A percentile compares a stretch with the other conserved stretches of the same genome.
phyloP scores from a whole-genome alignment of 2,888 invertebrate genomes.

The Bembecia ichneumoniformis region DNA sequence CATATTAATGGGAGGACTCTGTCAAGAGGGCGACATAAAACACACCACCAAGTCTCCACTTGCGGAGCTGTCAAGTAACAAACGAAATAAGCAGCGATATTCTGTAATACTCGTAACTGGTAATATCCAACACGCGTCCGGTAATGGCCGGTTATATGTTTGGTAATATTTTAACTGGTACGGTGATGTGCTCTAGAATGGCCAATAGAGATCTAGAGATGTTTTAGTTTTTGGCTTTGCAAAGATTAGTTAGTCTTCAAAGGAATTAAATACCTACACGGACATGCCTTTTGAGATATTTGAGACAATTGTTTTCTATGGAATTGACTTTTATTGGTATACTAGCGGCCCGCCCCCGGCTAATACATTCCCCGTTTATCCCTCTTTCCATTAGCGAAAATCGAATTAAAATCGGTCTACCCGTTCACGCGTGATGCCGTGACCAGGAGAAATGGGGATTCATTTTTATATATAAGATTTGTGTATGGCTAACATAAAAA shows the following conservation, averaged over 20 bases:
- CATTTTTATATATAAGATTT: too few relatives aligned
- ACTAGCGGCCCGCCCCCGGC: too few relatives aligned
- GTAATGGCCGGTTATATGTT: conserved; percentile 33
- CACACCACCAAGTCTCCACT: conserved; percentile 13
- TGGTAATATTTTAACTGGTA: conserved; percentile 57
- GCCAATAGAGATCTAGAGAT: conserved; percentile 47
- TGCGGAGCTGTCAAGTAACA: conserved; percentile 20
- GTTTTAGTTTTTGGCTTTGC: too few relatives aligned
- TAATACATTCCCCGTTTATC: too few relatives aligned
- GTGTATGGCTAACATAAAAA: too few relatives aligned
- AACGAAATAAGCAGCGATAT: conserved; percentile 8
- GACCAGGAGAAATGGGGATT: too few relatives aligned
- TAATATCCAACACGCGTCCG: conserved; percentile 42
- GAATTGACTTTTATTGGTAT: not conserved
- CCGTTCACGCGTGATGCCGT: too few relatives aligned
- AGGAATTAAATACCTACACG: too few relatives aligned
- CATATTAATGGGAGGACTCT: conserved; percentile 5
- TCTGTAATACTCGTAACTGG: conserved; percentile 26
- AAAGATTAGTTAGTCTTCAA: too few relatives aligned
- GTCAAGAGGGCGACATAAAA: conserved; percentile 6
- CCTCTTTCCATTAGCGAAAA: too few relatives aligned
- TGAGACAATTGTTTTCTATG: not conserved
- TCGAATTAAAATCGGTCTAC: too few relatives aligned
- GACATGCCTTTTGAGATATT: too few relatives aligned
- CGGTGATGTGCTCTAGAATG: conserved; percentile 37